Evolutionary conservation across 2,888 invertebrate genomes (phyloP).

Genomic region (Salticus scenicus): DNA sequence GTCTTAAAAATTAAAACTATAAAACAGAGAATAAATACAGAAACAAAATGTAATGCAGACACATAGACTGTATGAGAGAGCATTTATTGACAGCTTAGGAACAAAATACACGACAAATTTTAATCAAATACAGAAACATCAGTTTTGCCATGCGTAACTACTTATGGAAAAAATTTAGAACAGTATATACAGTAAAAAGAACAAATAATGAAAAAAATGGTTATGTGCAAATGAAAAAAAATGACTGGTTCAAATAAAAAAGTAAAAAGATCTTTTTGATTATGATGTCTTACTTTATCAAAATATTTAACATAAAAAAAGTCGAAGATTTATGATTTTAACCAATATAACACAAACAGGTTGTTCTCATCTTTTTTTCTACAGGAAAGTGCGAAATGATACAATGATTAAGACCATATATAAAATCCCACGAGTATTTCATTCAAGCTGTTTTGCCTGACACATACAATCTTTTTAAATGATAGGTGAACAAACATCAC

Average conservation of each 20-base stretch:
- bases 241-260: slow-evolving; percentile 19
- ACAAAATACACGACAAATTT: slow-evolving; percentile 63
- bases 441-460: slow-evolving; percentile 60
- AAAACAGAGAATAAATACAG: too few species aligned
- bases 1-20: too few species aligned
- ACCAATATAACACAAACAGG: slow-evolving; percentile 27
- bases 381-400: slow-evolving; percentile 55
- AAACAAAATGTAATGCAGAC: too few species aligned
- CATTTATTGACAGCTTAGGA: slow-evolving; percentile 64
- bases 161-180: slow-evolving; percentile 45
- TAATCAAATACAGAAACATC: slow-evolving; percentile 47
- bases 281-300: not conserved
- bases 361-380: slow-evolving; percentile 30
- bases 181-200: slow-evolving; percentile 67
- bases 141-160: slow-evolving; percentile 27
- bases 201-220: slow-evolving; percentile 61
- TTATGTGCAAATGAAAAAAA: slow-evolving; percentile 64
- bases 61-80: slow-evolving; percentile 37
- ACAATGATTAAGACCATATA: slow-evolving; percentile 48
- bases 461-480: slow-evolving; percentile 65
- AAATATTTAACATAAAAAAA: not conserved
- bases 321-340: not conserved
- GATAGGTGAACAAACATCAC: slow-evolving; percentile 64
- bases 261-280: slow-evolving; percentile 9
- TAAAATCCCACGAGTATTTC: slow-evolving; percentile 62